phyloP scores from a whole-genome alignment of 2,797 vertebrate genomes.

The Pangasius larnaudii region DNA sequence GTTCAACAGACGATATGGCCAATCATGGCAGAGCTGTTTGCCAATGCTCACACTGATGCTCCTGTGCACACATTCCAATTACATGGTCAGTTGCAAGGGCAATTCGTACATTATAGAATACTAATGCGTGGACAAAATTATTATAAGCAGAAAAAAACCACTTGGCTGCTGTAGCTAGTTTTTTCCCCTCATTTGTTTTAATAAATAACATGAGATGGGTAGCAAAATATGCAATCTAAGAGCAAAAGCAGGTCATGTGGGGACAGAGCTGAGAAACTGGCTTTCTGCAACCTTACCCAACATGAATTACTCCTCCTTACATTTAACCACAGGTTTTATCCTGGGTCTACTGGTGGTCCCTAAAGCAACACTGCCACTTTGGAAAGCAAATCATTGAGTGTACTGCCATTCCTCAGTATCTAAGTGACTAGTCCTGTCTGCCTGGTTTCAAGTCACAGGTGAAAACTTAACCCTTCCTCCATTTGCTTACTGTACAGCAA shows the following conservation, averaged over 20 bases:
- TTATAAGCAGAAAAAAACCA: constrained; percentile 43
- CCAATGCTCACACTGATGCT: constrained; percentile 48
- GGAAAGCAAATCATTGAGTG: not conserved
- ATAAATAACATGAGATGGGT: constrained; percentile 16
- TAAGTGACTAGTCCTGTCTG: not conserved
- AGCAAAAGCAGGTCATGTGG: constrained; percentile 12
- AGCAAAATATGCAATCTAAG: constrained; percentile 19
- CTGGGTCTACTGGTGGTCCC: not conserved
- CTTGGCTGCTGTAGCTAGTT: constrained; percentile 21
- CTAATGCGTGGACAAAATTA: constrained; percentile 54
- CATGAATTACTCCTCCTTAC: not conserved
- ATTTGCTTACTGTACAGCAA: not conserved
- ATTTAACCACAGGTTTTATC: not conserved
- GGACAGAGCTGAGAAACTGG: not conserved
- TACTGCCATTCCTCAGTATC: not conserved
- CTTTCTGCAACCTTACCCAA: not conserved
- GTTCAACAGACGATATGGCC: constrained; percentile 49
- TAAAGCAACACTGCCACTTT: not conserved
- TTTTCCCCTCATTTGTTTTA: constrained; percentile 9
- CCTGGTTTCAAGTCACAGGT: not conserved
- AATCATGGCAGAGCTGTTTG: constrained; percentile 62
- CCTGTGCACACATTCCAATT: constrained; percentile 59
- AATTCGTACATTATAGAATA: constrained; percentile 53
- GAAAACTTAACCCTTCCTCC: not conserved
- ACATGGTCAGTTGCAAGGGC: constrained; percentile 58